Base-by-base conservation (phyloP, 2,888 invertebrate species). In the Trichopria drosophilae region DNA sequence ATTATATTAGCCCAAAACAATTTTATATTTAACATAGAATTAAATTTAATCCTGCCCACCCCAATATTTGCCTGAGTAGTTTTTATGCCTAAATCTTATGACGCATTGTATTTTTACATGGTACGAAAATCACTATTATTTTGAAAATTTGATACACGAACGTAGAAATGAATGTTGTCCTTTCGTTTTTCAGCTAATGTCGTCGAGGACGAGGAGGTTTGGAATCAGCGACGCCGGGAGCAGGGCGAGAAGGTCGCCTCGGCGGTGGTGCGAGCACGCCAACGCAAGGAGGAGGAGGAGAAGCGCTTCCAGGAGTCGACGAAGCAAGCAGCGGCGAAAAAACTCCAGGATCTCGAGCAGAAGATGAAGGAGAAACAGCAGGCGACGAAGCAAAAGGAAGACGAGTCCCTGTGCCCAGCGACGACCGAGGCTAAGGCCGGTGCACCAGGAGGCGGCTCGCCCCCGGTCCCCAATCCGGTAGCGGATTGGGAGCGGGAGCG, bases 281-380 rank as follows among this genome's bases (percentile, higher is more conserved):
- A 88, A 68, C 83, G 90, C 20, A 88, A 92, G 64, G 92, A 93
- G 67, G 92, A 93, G 67, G 93, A 93, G 68, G 93, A 93, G 67
- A 87, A 91, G 55, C 82, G 88, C 31, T 87, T 82, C 64, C 80
- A 81, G 63, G 84, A 86, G 66, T 80, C 80, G 10, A 84, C 84
- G 62, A 82, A 77, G 72, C 76, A 79, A 60, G 79, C 78, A 6
- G 81, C 84, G 16, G 82, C 82, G 29, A 86, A 86, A 63, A 87
- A 88, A 65, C 72, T 87, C 47, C 82, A 84, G 64, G 83, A 83
- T 65, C 74, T 87, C 4, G 86, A 87, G 64, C 84, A 86, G 69
- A 84, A 85, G 66, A 75, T 83, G 55, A 82, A 81, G 55, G 82
- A 79, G 52, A 83, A 82, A 60, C 78, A 82, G 62, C n/a, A n/a